Conservation (phyloP, 2,888 invertebrate genomes). For the Trissolcus japonicus region DNA sequence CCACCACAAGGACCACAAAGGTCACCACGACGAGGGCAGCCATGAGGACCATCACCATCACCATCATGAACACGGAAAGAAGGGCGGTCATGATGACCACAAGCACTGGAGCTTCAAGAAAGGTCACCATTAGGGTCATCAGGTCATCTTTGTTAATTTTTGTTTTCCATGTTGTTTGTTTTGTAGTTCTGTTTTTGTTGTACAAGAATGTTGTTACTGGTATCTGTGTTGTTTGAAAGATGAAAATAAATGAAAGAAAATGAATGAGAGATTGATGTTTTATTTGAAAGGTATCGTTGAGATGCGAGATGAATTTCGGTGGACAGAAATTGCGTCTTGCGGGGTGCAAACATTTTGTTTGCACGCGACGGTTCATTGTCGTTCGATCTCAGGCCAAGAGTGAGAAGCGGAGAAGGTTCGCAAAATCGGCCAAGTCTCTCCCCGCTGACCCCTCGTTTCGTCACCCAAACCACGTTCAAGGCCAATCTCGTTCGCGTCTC, state of each 20-base stretch:
- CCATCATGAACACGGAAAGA: conserved; percentile 35
- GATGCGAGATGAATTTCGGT: too few species aligned
- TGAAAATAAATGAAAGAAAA: too few species aligned
- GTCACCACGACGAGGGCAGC: conserved; percentile 19
- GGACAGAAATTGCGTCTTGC: too few species aligned
- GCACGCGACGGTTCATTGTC: too few species aligned
- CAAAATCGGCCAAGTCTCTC: conserved; percentile 40
- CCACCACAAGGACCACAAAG: conserved; percentile 46
- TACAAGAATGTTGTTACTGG: too few species aligned
- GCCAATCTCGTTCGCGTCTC: conserved; percentile 61
- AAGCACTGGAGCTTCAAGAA: conserved; percentile 49
- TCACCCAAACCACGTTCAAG: conserved; percentile 54
- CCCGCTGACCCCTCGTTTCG: conserved; percentile 19
- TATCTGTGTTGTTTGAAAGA: too few species aligned
- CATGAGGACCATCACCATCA: conserved; percentile 38
- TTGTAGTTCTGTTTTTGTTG: too few species aligned
- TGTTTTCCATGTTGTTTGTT: too few species aligned
- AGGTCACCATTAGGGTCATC: conserved; percentile 22
- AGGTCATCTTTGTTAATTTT: too few species aligned
- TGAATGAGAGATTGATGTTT: too few species aligned
- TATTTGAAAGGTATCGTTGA: too few species aligned
- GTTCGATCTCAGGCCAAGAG: conserved; percentile 14
- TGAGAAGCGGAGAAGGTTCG: conserved; percentile 27
- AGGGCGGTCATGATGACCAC: conserved; percentile 38
- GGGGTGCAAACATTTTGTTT: too few species aligned